phyloP scores from a whole-genome alignment of 2,113 vertebrate species.

The Pseudorhombus dupliciocellatus region DNA sequence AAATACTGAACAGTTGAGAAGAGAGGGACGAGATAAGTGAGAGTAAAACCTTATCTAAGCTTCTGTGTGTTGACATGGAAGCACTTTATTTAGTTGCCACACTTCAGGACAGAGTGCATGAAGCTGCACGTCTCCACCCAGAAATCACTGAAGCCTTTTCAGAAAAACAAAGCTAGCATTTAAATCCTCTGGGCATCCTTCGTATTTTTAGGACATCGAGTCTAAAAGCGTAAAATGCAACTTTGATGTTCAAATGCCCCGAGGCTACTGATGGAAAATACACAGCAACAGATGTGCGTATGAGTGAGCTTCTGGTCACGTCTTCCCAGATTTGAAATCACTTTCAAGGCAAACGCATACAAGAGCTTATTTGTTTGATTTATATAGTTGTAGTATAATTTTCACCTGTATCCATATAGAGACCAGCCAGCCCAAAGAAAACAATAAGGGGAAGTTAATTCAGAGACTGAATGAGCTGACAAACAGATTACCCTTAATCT shows the following conservation, averaged over 20 bases:
- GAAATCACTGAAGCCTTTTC: no score
- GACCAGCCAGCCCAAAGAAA: no score
- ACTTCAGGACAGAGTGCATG: no score
- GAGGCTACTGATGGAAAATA: background rate
- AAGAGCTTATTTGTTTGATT: background rate
- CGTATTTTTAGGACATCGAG: background rate
- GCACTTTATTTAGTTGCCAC: no score
- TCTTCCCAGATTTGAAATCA: background rate
- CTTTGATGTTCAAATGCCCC: background rate
- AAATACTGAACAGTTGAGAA: background rate
- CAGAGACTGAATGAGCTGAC: no score
- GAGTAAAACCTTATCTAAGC: conserved; percentile 1
- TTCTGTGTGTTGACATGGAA: background rate
- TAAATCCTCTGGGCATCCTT: background rate
- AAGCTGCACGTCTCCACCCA: no score
- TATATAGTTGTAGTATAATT: background rate
- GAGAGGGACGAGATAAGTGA: conserved; percentile 7
- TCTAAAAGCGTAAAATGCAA: background rate
- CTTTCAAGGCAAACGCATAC: background rate
- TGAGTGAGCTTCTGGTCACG: no score
- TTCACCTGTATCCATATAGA: no score
- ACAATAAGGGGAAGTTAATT: no score
- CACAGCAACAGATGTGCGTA: background rate
- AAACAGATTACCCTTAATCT: no score
- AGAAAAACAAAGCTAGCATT: background rate